Evolutionary conservation across 2,797 vertebrate genomes (phyloP), one percentile per base, ranked within the genome.

Genomic region (Pagetopsis macropterus): DNA sequence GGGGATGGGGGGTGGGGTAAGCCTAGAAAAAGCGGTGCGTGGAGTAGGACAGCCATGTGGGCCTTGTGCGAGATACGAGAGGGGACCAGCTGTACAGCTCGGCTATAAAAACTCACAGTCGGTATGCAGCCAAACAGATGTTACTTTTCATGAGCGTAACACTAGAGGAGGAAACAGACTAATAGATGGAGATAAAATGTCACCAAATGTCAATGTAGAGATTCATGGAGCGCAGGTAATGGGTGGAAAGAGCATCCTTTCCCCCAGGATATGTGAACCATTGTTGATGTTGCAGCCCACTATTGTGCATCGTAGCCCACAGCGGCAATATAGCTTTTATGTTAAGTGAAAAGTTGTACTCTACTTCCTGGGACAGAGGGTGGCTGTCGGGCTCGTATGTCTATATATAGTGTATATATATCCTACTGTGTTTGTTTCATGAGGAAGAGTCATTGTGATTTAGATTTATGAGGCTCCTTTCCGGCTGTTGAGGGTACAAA

Each of bases 61-160:
- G 65, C 44, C 19, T 58, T 37, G 21, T 23, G 40, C 64, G 78
- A 81, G 72, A 87, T 75, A 73, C 46, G n/a, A 72, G 48, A 75
- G 54, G 54, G 75, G 84, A 77, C 86, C 90, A 93, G 83, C 91
- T 92, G 85, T 73, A 87, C 84, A 74, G 60, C 81, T 61, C 2
- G 0, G 69, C 87, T 76, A 50, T 86, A 82, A 88, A 66, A 88
- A 84, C 51, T 56, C 57, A 75, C 2, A 0, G 67, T 46, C 6
- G 65, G 67, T 72, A 76, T 76, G 62, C 76, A 85, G 81, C 78
- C 65, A 84, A 90, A 85, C 92, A 94, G 89, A 91, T 93, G 92
- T 91, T 85, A 64, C 72, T 79, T 88, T 91, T 91, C 92, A 87
- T 84, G 87, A 90, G 84, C 3, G 41, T 85, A 82, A 81, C 78